Evolutionary conservation across 2,888 invertebrate genomes (phyloP), one percentile per base, ranked within the genome.

Genomic region (Cryptocheilus praepositus): DNA sequence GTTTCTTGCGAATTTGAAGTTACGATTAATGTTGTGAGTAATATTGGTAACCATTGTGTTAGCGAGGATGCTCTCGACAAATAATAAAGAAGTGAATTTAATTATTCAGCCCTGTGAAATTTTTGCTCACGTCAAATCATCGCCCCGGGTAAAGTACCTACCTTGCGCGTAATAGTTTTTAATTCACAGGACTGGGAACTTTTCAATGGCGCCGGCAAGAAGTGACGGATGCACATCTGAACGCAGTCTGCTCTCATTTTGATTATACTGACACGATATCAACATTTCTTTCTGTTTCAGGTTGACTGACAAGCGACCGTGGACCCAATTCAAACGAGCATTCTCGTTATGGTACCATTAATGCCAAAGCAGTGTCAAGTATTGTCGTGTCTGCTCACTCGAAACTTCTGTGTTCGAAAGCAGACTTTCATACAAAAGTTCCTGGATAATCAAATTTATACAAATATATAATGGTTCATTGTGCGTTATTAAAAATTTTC

Each of bases 331-430:
- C 74, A 81, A 82, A 55, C 79, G 79, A 44, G 21, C 45, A 43
- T 81, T 80, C 59, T 80, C 76, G 7, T 49, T 81, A 62, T 52
- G 62, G 18, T 92, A 93, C 11, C 94, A 95, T 89, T 94, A 93
- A 89, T 93, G 93, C 88, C 94, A 94, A n/a, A 3, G 45, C n/a
- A 8, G 8, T 7, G 7, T 3, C 3, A 45, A 45, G 16, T 45
- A 7, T 7, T 16, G 8, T 45, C 16, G 45, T 7, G 8, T 3
- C 16, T n/a, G 5, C 25, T 5, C 25, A 3, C 25, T 25, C 25
- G 5, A 25, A 2, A 25, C 25, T 25, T 25, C 5, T 5, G 5
- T 25, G 25, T 25, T 25, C 5, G 3, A 5, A 25, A 2, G 25
- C 5, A 25, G 5, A 25, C 2, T 25, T 25, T 2, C 45, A 45